Evolutionary conservation across 2,888 invertebrate species (phyloP), one percentile per base, ranked within the genome.

Genomic region (Helobdella robusta): DNA sequence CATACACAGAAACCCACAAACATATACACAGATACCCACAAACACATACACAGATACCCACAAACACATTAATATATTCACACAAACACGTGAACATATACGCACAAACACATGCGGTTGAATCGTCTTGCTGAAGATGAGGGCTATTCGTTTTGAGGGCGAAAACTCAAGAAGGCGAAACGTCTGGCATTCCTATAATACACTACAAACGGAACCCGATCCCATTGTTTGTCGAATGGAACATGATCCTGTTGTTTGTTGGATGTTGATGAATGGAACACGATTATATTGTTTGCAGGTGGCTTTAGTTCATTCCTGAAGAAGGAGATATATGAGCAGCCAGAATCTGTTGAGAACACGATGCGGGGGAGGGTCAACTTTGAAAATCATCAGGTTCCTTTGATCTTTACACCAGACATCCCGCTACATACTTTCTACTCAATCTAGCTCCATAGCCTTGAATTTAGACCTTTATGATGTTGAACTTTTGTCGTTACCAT

Each of bases 251-350:
- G 4, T 15, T 40, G 11, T 40, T 11, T 40, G 11, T 15, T 15
- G 8, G 18, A 15, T 40, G 18, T 18, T 40, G 18, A 40, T 40
- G 8, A 15, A 40, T 40, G 8, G 8, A 18, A 40, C n/a, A 44
- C 11, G n/a, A 52, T 40, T 18, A 23, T 23, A 56, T 46, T 61
- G 25, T 59, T 36, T 50, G 65, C 73, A 83, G 84, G 94, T 67
- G 94, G 91, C 80, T 99, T 90, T 83, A 89, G 91, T 73, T 94
- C 91, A 71, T 99, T 97, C 81, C 99, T 99, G 98, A 95, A 97
- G 81, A 99, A 98, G 81, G 98, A 99, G 84, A 99, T 99, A 77
- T 99, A 95, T 82, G 98, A 99, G 79, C 98, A 99, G 79, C 94
- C 97, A 0, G 98, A 98, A 78, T 97, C 97, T 0, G 94, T 95